Evolutionary conservation across 2,797 vertebrate genomes (phyloP).

Genomic region (Rhynchonycteris naso): DNA sequence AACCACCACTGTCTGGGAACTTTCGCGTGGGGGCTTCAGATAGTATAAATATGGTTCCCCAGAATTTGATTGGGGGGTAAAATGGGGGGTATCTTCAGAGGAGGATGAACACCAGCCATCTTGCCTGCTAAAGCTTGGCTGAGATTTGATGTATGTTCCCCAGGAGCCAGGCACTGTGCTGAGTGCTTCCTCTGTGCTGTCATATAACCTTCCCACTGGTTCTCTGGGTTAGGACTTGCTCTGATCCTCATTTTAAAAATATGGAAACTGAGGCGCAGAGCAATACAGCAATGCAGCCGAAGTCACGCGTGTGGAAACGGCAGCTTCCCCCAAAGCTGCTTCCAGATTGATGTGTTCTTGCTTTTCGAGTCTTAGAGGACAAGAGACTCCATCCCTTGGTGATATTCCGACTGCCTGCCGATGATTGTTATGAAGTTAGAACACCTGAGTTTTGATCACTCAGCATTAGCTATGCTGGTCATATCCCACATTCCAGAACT

Average conservation of each 20-base stretch:
- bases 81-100: neutral
- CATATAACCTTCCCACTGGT: neutral
- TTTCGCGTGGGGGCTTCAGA: neutral
- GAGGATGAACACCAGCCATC: neutral
- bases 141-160: neutral
- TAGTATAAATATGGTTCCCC: neutral
- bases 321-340: neutral
- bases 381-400: neutral
- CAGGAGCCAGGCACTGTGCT: neutral
- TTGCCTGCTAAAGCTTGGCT: neutral
- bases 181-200: neutral
- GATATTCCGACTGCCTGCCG: neutral
- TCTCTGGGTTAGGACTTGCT: neutral
- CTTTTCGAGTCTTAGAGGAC: neutral
- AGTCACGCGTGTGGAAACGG: neutral
- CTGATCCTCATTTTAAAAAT: neutral
- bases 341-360: neutral
- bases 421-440: constrained; percentile 26
- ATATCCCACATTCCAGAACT: constrained; percentile 46
- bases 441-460: constrained; percentile 55
- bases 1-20: neutral
- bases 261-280: neutral
- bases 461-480: constrained; percentile 69
- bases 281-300: fast-evolving
- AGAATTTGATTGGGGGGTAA: neutral